phyloP scores from a whole-genome alignment of 1,140 invertebrate genomes.

The Listronotus oregonensis region DNA sequence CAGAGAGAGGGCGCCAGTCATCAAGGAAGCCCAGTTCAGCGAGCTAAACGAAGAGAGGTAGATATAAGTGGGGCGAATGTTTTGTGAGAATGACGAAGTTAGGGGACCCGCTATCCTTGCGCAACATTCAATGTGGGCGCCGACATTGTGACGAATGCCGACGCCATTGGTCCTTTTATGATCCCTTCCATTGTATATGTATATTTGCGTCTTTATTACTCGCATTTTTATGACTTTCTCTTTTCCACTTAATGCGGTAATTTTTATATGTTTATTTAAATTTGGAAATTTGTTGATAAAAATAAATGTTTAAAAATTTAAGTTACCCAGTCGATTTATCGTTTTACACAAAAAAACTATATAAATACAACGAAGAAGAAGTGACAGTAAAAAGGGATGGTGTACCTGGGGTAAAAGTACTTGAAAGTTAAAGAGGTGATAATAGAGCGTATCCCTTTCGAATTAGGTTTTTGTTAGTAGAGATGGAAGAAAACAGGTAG shows the following conservation, averaged over 20 bases:
- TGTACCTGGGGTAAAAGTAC: background rate
- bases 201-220: slow-evolving; percentile 40
- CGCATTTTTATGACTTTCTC: slow-evolving; percentile 25
- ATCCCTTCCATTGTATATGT: slow-evolving; percentile 50
- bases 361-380: background rate
- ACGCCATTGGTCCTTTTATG: slow-evolving; percentile 53
- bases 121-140: slow-evolving; percentile 52
- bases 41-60: slow-evolving; percentile 37
- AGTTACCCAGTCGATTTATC: no score
- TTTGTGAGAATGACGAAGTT: slow-evolving; percentile 40
- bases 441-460: slow-evolving; percentile 26
- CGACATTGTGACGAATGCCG: slow-evolving; percentile 52
- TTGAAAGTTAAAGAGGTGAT: slow-evolving; percentile 12
- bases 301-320: background rate
- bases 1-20: slow-evolving; percentile 48
- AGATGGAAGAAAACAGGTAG: slow-evolving; percentile 51
- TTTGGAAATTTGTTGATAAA: background rate
- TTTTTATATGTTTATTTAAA: slow-evolving; percentile 3
- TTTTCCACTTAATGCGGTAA: background rate
- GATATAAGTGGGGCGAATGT: slow-evolving; percentile 37
- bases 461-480: slow-evolving; percentile 34
- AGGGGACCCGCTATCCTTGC: slow-evolving; percentile 42
- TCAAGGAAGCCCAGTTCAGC: slow-evolving; percentile 27
- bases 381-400: background rate
- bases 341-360: no score